Evolutionary conservation across 2,113 vertebrate genomes (phyloP).

Genomic region (Mirza zaza): DNA sequence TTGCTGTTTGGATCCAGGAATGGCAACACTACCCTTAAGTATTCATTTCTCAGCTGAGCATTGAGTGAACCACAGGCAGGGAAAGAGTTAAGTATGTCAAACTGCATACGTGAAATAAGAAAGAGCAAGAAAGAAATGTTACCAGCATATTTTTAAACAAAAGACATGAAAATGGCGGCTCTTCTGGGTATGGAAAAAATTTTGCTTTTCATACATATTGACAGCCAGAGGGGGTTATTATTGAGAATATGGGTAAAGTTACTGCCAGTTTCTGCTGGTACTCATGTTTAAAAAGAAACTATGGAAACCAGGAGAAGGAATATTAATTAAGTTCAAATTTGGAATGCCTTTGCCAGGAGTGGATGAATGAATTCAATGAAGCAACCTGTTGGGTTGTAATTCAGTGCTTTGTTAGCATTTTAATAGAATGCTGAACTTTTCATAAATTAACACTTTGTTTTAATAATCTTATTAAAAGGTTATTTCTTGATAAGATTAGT

Average conservation of each 20-base stretch:
- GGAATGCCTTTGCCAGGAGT: constrained; percentile 87
- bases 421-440: constrained; percentile 87
- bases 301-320: constrained; percentile 90
- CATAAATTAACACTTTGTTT: constrained; percentile 88
- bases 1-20: neutral
- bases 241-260: constrained; percentile 89
- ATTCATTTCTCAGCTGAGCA: neutral
- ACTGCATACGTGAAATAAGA: constrained; percentile 60
- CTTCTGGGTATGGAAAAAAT: constrained; percentile 83
- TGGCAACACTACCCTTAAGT: neutral
- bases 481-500: constrained; percentile 86
- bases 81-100: constrained; percentile 78
- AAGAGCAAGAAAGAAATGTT: constrained; percentile 59
- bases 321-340: constrained; percentile 93
- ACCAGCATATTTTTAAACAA: constrained; percentile 82
- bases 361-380: constrained; percentile 87
- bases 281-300: constrained; percentile 91
- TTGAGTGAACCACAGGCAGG: neutral
- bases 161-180: constrained; percentile 81
- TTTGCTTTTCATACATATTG: constrained; percentile 84
- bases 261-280: constrained; percentile 86
- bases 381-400: constrained; percentile 88
- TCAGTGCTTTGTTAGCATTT: constrained; percentile 85
- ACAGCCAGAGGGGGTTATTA: constrained; percentile 88
- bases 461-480: constrained; percentile 90